Conservation (phyloP, 2,797 vertebrate genomes). For the Hephaestus fuliginosus region DNA sequence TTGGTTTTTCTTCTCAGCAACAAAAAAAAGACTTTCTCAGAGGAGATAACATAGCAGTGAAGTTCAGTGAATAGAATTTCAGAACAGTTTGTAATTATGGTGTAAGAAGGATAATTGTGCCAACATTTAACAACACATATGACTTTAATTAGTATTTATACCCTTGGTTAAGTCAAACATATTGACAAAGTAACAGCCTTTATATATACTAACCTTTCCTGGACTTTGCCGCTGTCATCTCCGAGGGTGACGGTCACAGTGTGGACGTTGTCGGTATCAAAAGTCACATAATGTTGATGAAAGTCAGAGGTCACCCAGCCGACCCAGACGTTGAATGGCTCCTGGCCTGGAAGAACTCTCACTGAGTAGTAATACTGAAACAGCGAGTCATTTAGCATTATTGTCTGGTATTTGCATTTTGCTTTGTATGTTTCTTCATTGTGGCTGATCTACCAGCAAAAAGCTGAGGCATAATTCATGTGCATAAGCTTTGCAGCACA, state of each 20-base stretch:
- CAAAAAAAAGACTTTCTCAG: rapidly evolving
- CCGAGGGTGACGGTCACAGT: constrained; percentile 95
- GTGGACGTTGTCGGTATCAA: constrained; percentile 89
- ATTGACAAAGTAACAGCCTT: neutral
- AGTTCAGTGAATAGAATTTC: neutral
- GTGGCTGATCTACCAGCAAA: neutral
- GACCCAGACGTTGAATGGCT: constrained; percentile 94
- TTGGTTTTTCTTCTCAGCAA: neutral
- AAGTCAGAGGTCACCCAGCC: constrained; percentile 97
- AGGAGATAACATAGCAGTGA: neutral
- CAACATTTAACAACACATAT: neutral
- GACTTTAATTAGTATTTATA: constrained; percentile 1
- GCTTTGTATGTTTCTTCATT: neutral
- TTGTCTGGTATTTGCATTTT: constrained; percentile 35
- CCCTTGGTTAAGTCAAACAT: neutral
- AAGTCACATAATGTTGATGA: constrained; percentile 87
- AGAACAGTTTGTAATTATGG: neutral
- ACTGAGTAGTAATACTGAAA: constrained; percentile 95
- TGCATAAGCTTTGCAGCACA: neutral
- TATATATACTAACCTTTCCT: constrained; percentile 89
- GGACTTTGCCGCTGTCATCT: constrained; percentile 96
- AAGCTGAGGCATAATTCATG: neutral
- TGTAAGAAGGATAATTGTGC: neutral
- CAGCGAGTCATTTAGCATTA: constrained; percentile 43
- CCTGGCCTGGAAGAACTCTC: constrained; percentile 94